phyloP scores from a whole-genome alignment of 2,113 vertebrate genomes.

The Pachyramphus minor region DNA sequence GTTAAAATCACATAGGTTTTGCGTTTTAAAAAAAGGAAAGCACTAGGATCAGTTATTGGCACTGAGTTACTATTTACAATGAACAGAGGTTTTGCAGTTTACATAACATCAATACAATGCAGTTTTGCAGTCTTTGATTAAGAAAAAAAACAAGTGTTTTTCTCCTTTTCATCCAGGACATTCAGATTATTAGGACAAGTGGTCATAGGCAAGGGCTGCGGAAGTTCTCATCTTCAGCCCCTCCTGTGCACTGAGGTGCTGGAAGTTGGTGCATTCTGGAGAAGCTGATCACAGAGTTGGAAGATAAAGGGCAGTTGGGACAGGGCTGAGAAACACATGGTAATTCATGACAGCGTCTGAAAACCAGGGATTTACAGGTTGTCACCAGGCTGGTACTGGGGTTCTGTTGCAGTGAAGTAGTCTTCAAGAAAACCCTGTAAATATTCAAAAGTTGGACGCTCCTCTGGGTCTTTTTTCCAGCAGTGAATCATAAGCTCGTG shows the following conservation, averaged over 20 bases:
- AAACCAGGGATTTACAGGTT: conserved; percentile 83
- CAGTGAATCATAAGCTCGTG: conserved; percentile 98
- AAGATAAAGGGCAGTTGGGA: conserved; percentile 61
- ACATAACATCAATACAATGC: conserved; percentile 81
- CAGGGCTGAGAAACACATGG: conserved; percentile 45
- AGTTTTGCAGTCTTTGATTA: conserved; percentile 76
- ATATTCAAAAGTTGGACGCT: conserved; percentile 96
- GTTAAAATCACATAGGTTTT: conserved; percentile 83
- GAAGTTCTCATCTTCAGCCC: conserved; percentile 76
- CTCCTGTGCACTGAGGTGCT: conserved; percentile 68
- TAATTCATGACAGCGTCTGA: conserved; percentile 45
- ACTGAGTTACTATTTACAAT: conserved; percentile 90
- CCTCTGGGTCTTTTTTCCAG: conserved; percentile 98
- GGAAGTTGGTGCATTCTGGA: conserved; percentile 63
- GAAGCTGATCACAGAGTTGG: conserved; percentile 62
- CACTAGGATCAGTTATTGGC: conserved; percentile 89
- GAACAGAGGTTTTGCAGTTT: conserved; percentile 85
- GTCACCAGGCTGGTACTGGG: conserved; percentile 97
- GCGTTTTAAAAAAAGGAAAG: conserved; percentile 83
- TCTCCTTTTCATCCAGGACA: conserved; percentile 75
- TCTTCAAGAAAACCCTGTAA: conserved; percentile 98
- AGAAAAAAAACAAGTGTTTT: conserved; percentile 73
- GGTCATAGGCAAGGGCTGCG: conserved; percentile 70
- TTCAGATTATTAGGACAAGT: conserved; percentile 74
- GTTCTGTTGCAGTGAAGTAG: conserved; percentile 98